Base-by-base conservation (phyloP, 2,113 vertebrate species). In the Pipra filicauda region DNA sequence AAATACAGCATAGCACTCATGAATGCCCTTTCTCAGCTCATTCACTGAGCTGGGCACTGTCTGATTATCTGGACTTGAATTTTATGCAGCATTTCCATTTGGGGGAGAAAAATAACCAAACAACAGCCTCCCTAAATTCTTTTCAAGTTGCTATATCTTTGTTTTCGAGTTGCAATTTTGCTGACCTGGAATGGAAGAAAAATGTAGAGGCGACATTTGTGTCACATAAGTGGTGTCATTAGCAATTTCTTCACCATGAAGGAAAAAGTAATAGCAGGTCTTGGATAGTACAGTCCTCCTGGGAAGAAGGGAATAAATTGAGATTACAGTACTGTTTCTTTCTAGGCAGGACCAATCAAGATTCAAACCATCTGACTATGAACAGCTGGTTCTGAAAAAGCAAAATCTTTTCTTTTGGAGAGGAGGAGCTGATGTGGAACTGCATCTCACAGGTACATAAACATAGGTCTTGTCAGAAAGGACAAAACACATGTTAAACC, bases 211-310 rank as follows among this genome's bases (percentile, higher is more conserved):
- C 72, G 28, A 92, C 67, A 89, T 95, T 96, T 20, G 31, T 93
- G 85, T 77, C 66, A 94, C 65, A 88, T 96, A 93, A 95, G 95
- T 97, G 73, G 31, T 85, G 77, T 95, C 43, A 90, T 95, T 95
- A 95, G 81, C 28, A 75, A 19, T 93, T 96, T 93, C 93, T 85
- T 88, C 5, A 9, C 54, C 35, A 66, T 61, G 64, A 74, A 94
- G 71, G 61, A 95, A 95, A 91, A 96, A 97, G 12, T n/a, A 79
- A 76, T 93, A 61, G 64, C 6, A 15, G 24, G 80, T 96, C 58
- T 91, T 91, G 92, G 77, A 95, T 81, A 88, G 41, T 72, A 89
- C 46, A 79, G 30, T 73, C 46, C 59, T 94, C 51, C 64, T 96
- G 81, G 64, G 85, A 96, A 96, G 72, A 62, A 15, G 88, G 16